These are phyloP conservation scores for Lasioglossum leucozonium DNA, from an alignment of 2,888 invertebrate species.

Conservation along the genomic window DNA sequence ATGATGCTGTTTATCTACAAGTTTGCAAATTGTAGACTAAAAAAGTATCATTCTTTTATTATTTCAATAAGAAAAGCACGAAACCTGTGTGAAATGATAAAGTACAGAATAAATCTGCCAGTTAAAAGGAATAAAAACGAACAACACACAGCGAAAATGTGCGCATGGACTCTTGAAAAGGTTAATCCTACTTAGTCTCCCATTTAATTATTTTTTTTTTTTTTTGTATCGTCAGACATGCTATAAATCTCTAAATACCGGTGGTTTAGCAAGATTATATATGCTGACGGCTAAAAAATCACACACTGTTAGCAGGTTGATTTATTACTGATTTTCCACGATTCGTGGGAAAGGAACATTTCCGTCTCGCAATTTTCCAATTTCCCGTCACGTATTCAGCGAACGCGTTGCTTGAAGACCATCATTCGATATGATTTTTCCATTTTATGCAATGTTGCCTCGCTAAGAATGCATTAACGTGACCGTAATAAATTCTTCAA, in stretches of 20 bases:
- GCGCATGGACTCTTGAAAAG: neutral
- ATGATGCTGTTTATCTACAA: neutral
- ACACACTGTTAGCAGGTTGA: neutral
- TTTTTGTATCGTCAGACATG: neutral
- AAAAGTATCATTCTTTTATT: neutral
- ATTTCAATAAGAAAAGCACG: neutral
- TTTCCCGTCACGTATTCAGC: constrained; percentile 22
- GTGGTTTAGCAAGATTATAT: neutral
- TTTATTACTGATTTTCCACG: neutral
- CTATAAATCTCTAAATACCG: neutral
- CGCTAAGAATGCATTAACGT: neutral
- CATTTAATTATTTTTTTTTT: neutral
- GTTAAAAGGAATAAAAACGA: neutral
- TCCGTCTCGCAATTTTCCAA: constrained; percentile 5
- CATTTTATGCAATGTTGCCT: neutral
- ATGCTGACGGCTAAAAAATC: neutral
- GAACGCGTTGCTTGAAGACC: neutral
- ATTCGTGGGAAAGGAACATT: neutral
- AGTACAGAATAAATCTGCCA: neutral
- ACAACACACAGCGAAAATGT: neutral
- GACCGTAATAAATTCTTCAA: neutral
- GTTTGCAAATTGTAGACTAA: neutral
- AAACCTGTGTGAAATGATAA: neutral
- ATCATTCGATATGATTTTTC: neutral
- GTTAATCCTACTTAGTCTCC: neutral